phyloP scores from a whole-genome alignment of 1,140 invertebrate species.

The Hypothenemus hampei region DNA sequence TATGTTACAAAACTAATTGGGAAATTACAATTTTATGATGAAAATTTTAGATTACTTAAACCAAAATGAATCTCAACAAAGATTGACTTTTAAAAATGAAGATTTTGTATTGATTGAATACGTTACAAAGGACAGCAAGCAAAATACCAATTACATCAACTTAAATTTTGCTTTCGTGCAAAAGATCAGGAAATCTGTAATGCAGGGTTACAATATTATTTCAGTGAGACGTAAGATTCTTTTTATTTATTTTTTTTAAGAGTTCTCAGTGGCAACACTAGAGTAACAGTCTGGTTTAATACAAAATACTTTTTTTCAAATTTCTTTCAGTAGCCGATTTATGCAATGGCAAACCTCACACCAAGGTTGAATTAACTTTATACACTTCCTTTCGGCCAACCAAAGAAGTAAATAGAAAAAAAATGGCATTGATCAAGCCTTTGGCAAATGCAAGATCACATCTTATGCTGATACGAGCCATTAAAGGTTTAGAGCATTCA shows the following conservation, averaged over 20 bases:
- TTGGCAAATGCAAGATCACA: slow-evolving; percentile 10
- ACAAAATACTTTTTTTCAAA: background rate
- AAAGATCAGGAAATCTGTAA: background rate
- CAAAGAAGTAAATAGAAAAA: slow-evolving; percentile 4
- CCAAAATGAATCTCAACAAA: slow-evolving; percentile 2
- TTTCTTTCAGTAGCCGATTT: slow-evolving; percentile 9
- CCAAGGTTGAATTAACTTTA: slow-evolving; percentile 18
- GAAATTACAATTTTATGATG: background rate
- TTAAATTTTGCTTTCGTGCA: slow-evolving; percentile 18
- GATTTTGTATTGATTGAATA: slow-evolving; percentile 24
- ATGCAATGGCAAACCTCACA: slow-evolving; percentile 6
- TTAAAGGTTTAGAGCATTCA: slow-evolving; percentile 47
- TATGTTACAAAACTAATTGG: background rate
- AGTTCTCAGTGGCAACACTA: background rate
- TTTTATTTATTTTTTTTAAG: background rate
- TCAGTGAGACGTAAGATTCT: slow-evolving; percentile 13
- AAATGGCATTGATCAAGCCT: slow-evolving; percentile 11
- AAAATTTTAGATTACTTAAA: slow-evolving; percentile 20
- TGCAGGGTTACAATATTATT: background rate
- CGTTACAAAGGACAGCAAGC: background rate
- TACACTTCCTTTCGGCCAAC: background rate
- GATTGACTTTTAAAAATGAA: slow-evolving; percentile 6
- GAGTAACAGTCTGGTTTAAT: background rate
- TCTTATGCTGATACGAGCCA: slow-evolving; percentile 46
- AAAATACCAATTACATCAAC: background rate